A percentile compares a stretch with the other conserved stretches of the same genome.
Evolutionary conservation across 1,140 invertebrate genomes (phyloP).

Genomic region (Lepidostoma basale): DNA sequence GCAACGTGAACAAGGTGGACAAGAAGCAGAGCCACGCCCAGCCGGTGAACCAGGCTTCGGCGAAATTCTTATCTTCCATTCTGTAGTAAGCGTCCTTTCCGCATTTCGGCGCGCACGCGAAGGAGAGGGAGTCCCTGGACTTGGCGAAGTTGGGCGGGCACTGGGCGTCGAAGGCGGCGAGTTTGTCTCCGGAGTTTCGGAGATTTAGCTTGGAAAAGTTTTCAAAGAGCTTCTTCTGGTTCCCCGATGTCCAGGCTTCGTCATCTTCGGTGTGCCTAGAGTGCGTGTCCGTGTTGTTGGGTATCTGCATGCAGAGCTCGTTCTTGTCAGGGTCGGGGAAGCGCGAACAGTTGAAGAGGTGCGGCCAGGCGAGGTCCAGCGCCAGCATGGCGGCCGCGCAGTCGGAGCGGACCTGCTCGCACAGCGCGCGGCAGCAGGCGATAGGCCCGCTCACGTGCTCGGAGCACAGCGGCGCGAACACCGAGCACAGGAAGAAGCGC

Average conservation of each 20-base stretch:
- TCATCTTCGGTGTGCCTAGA: conserved; percentile 43
- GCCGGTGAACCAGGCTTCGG: conserved; percentile 81
- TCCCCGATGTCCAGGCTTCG: conserved; percentile 13
- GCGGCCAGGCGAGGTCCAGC: conserved; percentile 75
- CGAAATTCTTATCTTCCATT: conserved; percentile 73
- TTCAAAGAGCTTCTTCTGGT: conserved; percentile 21
- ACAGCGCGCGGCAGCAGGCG: conserved; percentile 84
- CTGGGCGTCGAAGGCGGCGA: background rate
- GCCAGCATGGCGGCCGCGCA: conserved; percentile 77
- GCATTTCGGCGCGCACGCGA: conserved; percentile 68
- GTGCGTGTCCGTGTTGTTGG: conserved; percentile 48
- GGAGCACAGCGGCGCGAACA: conserved; percentile 91
- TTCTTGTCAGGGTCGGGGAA: conserved; percentile 62
- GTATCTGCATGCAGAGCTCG: conserved; percentile 63
- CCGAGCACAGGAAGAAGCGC: conserved; percentile 88
- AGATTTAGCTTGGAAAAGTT: conserved; percentile 20
- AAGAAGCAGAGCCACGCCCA: conserved; percentile 86
- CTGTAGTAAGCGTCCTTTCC: conserved; percentile 74
- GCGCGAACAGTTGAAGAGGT: conserved; percentile 75
- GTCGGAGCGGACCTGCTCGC: conserved; percentile 77
- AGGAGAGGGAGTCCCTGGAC: conserved; percentile 49
- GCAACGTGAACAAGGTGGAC: conserved; percentile 82
- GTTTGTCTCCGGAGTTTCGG: conserved; percentile 17
- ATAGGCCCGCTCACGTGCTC: conserved; percentile 85
- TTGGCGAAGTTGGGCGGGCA: conserved; percentile 53